These are phyloP conservation scores for Drosophila kepulauana DNA, from an alignment of 1,140 invertebrate genomes.

Conservation along the genomic window DNA sequence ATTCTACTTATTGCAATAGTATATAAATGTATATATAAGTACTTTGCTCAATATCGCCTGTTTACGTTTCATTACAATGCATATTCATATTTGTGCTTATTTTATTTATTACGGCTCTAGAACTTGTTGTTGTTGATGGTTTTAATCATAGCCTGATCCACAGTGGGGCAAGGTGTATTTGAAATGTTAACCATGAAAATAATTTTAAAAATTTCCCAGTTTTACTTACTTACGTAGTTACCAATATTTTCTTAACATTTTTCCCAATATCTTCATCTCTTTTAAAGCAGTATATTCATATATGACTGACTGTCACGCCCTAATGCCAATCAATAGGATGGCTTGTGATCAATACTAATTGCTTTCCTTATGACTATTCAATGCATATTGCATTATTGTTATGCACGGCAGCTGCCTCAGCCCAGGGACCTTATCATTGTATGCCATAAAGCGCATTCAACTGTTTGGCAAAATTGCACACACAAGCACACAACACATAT, in stretches of 20 bases:
- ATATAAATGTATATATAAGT: conserved; percentile 17
- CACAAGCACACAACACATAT: neutral
- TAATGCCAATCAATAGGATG: conserved; percentile 43
- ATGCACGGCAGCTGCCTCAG: conserved; percentile 46
- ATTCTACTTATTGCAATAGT: conserved; percentile 24
- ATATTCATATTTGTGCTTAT: conserved; percentile 60
- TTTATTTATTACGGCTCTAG: conserved; percentile 46
- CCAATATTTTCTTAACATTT: neutral
- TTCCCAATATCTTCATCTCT: neutral
- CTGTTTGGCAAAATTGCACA: conserved; percentile 51
- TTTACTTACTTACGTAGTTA: neutral
- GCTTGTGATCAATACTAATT: conserved; percentile 74
- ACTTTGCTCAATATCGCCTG: conserved; percentile 64
- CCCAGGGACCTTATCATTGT: conserved; percentile 47
- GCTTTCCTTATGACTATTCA: conserved; percentile 66
- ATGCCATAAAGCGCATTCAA: conserved; percentile 68
- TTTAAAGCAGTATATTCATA: neutral
- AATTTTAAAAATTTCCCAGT: neutral
- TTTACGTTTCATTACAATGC: conserved; percentile 72
- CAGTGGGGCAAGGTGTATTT: conserved; percentile 38
- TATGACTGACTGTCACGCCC: conserved; percentile 20
- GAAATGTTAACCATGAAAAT: conserved; percentile 1
- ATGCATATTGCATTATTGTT: conserved; percentile 59
- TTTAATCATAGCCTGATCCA: conserved; percentile 60
- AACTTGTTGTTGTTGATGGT: conserved; percentile 51